These are phyloP conservation scores for Orthonevra nobilis DNA, from an alignment of 2,888 invertebrate genomes.

Conservation along the genomic window DNA sequence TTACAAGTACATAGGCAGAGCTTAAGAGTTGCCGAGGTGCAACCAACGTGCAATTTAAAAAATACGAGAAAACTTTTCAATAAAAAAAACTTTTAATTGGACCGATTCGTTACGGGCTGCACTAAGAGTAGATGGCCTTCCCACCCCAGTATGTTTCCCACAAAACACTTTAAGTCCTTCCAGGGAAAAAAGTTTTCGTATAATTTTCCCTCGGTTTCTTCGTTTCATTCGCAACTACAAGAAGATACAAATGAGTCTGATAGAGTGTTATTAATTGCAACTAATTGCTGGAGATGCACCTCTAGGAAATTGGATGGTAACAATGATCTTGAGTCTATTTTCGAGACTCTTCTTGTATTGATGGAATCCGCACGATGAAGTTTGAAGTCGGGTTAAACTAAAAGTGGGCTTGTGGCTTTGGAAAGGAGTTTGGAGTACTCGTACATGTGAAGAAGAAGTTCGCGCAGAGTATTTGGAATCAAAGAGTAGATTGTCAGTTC, in stretches of 20 bases:
- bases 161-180: background rate
- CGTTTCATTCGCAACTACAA: no score
- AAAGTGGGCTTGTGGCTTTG: no score
- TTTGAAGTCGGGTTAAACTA: no score
- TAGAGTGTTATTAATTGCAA: background rate
- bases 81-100: slow-evolving; percentile 43
- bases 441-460: no score
- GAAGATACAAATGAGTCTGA: background rate
- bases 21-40: slow-evolving; percentile 14
- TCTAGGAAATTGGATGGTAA: background rate
- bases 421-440: no score
- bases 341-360: background rate
- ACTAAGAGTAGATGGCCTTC: background rate
- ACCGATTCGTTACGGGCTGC: slow-evolving; percentile 20
- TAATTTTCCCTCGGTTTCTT: background rate
- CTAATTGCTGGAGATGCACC: background rate
- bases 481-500: no score
- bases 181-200: background rate
- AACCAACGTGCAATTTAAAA: background rate
- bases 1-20: no score
- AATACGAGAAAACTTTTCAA: background rate
- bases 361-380: no score
- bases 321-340: background rate
- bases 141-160: background rate
- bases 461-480: no score